A percentile compares a stretch with the other conserved stretches of the same genome.
phyloP scores from a whole-genome alignment of 2,113 vertebrate species.

The Pyxicephalus adspersus region DNA sequence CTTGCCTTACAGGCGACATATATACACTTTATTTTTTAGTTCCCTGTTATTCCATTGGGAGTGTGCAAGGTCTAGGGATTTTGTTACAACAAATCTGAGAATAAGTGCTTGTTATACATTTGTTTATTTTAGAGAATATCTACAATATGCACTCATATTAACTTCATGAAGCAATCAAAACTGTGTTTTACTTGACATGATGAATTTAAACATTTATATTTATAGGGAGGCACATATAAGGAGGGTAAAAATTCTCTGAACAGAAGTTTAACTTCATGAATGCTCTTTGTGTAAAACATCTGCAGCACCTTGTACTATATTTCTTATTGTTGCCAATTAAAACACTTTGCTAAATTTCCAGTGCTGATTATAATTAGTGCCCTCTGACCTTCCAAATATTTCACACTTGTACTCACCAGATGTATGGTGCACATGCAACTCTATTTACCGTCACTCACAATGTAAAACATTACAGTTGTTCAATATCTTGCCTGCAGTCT shows the following conservation, averaged over 20 bases:
- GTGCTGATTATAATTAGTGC: constrained; percentile 36
- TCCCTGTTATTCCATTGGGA: too few species aligned
- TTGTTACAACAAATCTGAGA: too few species aligned
- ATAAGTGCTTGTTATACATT: too few species aligned
- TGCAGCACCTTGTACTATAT: constrained; percentile 1
- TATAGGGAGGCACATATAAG: neutral
- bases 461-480: neutral
- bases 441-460: neutral
- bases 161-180: neutral
- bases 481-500: neutral
- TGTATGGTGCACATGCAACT: neutral
- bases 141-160: neutral
- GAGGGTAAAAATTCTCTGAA: neutral
- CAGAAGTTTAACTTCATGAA: neutral
- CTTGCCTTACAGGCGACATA: too few species aligned
- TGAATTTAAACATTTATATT: neutral
- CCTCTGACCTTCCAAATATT: constrained; percentile 25
- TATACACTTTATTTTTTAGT: too few species aligned
- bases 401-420: constrained; percentile 15
- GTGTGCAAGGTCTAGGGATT: too few species aligned
- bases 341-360: constrained; percentile 21
- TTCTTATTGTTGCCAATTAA: constrained; percentile 18
- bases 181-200: neutral
- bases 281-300: constrained; percentile 1
- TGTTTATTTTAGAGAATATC: too few species aligned